A percentile compares a stretch with the other conserved stretches of the same genome.
Evolutionary conservation across 2,888 invertebrate species (phyloP).

Genomic region (Chloroclystis v-ata): DNA sequence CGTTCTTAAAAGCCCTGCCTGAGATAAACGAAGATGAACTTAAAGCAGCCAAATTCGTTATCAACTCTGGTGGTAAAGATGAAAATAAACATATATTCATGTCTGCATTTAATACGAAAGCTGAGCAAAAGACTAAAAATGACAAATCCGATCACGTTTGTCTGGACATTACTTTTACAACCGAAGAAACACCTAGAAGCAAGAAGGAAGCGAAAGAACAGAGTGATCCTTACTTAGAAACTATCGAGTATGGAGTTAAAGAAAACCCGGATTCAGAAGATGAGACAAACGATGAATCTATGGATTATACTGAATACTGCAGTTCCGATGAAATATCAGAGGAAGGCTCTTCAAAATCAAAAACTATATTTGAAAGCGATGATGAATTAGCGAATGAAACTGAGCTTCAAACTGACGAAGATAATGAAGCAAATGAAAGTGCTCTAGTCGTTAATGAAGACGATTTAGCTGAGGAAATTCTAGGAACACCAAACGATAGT

Average conservation of each 20-base stretch:
- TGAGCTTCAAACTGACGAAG: too few species aligned
- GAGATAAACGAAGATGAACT: slow-evolving; percentile 46
- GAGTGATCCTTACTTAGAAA: background rate
- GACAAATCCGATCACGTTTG: background rate
- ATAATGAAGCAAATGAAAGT: background rate
- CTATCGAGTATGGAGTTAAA: background rate
- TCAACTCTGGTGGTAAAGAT: slow-evolving; percentile 2
- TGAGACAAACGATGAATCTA: too few species aligned
- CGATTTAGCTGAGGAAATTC: background rate
- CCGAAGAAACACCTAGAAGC: background rate
- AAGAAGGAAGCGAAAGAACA: background rate
- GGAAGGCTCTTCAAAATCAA: background rate
- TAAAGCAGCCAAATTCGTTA: slow-evolving; percentile 42
- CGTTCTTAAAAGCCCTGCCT: slow-evolving; percentile 61
- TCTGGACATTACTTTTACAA: background rate
- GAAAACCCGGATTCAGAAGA: too few species aligned
- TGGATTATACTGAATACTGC: too few species aligned
- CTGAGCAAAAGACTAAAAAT: background rate
- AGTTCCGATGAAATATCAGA: too few species aligned
- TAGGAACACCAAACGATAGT: background rate
- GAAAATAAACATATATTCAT: too few species aligned
- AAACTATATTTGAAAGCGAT: background rate
- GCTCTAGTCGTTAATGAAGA: background rate
- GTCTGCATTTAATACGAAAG: background rate
- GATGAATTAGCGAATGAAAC: too few species aligned